Evolutionary conservation across 1,140 invertebrate genomes (phyloP).

Genomic region (Lepidurus apus): DNA sequence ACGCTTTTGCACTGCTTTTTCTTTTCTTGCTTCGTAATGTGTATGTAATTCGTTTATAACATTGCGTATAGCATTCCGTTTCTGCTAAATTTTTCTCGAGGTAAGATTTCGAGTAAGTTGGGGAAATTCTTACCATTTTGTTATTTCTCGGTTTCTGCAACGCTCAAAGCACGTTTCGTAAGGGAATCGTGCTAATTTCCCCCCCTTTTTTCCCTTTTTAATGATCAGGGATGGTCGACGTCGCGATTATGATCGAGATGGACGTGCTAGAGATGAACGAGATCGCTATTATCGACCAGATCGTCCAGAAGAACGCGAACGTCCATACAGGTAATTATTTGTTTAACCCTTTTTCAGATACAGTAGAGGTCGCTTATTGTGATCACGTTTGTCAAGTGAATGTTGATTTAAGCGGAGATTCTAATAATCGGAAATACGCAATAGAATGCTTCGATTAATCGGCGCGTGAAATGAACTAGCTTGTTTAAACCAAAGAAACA

Average conservation of each 20-base stretch:
- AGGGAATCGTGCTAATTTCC: not conserved
- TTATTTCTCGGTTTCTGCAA: slow-evolving; percentile 22
- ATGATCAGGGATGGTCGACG: slow-evolving; percentile 28
- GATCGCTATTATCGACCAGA: not conserved
- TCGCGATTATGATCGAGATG: slow-evolving; percentile 28
- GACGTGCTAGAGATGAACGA: not conserved
- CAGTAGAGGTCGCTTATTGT: not conserved
- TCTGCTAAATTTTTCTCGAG: not conserved
- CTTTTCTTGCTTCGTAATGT: not conserved
- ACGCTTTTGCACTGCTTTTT: not conserved
- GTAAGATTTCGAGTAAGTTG: not conserved
- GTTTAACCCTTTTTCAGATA: not conserved
- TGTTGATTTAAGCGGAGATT: no score
- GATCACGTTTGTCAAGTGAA: not conserved
- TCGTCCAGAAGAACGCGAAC: not conserved
- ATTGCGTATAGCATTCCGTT: not conserved
- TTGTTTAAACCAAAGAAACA: no score
- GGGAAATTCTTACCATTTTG: not conserved
- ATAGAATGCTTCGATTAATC: no score
- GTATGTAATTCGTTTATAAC: not conserved
- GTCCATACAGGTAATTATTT: not conserved
- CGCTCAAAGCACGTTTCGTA: not conserved
- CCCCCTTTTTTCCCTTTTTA: not conserved
- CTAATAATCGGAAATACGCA: no score
- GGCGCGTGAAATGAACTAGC: no score